Evolutionary conservation across 2,888 invertebrate genomes (phyloP), one percentile per base, ranked within the genome.

Genomic region (Liopterus haemorrhoidalis): DNA sequence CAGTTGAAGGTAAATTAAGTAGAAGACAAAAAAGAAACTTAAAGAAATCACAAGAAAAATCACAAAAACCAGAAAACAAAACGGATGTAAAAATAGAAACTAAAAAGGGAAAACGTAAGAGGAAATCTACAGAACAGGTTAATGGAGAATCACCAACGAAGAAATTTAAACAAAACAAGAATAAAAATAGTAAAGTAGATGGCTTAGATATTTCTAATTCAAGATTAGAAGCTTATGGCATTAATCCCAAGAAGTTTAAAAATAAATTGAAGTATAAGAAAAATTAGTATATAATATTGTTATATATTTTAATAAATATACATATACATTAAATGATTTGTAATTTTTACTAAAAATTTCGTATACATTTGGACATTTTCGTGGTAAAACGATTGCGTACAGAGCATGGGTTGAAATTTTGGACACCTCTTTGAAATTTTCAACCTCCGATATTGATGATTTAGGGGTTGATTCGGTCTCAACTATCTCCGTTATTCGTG

Each of bases 201-300:
- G 50, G 56, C 27, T 38, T 59, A 39, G 61, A 54, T 8, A 62
- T 85, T 18, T 80, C 87, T 2, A 87, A 91, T 65, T 84, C 86
- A 53, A 76, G 96, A 52, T 72, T 97, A 5, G 79, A 82, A 60
- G 93, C 93, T 0, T 97, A 89, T 64, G 95, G 94, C 41, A 78
- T 94, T 25, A 93, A 92, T 71, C 92, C 92, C 0, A 89, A 85
- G 59, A 91, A 89, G 63, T 89, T 85, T 58, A 83, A 81, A 61
- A 82, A 82, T 59, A 85, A 82, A 66, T 68, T 84, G 52, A 84
- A 81, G 62, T 85, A 82, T 55, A 74, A 74, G 49, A 76, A 75
- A 49, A 73, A 70, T 58, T n/a, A n/a, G n/a, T n/a, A n/a, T n/a
- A n/a, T n/a, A n/a, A n/a, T n/a, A n/a, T n/a, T n/a, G n/a, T n/a